Evolutionary conservation across 2,797 vertebrate genomes (phyloP), one percentile per base, ranked within the genome.

Genomic region (Fringilla coelebs): DNA sequence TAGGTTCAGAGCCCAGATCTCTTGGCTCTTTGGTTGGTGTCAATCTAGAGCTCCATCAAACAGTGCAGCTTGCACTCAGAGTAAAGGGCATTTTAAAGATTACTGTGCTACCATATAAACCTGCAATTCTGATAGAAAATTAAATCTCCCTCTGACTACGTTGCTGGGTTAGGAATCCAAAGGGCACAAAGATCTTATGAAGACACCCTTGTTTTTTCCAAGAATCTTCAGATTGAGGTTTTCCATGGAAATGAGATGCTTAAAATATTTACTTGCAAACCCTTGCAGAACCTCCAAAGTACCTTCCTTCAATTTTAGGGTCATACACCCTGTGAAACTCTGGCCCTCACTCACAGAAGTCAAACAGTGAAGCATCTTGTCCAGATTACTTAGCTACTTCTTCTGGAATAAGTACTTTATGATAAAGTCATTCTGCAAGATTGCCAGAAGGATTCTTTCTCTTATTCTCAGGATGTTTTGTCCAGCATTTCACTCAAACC

Each of bases 401-500:
- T 85, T 90, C 68, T 90, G 73, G 76, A 95, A 85, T n/a, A 78
- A 57, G 32, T 15, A 52, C 5, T 88, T 88, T 71, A 81, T 49
- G 45, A 75, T 52, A 86, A 72, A 0, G 0, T 84, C 52, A 71
- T 79, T 82, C 52, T 68, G 40, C n/a, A 82, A 93, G 48, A 79
- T 15, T 91, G 77, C 51, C 83, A 91, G 74, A 84, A 52, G 36
- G 14, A 75, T 89, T n/a, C 40, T 26, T 49, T 93, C 34, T 34
- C 67, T 45, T 83, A 71, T 80, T 88, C 63, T 91, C 34, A 79
- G 73, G 41, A 76, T 79, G 15, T 52, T 84, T 88, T 28, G 32
- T 70, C 48, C 70, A 92, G 63, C 38, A 90, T 80, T 95, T 94
- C 65, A 89, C 65, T 78, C 79, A 71, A 93, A 74, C 60, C 62